Evolutionary conservation across 1,140 invertebrate species (phyloP), one percentile per base, ranked within the genome.

Genomic region (Arctopsyche grandis): DNA sequence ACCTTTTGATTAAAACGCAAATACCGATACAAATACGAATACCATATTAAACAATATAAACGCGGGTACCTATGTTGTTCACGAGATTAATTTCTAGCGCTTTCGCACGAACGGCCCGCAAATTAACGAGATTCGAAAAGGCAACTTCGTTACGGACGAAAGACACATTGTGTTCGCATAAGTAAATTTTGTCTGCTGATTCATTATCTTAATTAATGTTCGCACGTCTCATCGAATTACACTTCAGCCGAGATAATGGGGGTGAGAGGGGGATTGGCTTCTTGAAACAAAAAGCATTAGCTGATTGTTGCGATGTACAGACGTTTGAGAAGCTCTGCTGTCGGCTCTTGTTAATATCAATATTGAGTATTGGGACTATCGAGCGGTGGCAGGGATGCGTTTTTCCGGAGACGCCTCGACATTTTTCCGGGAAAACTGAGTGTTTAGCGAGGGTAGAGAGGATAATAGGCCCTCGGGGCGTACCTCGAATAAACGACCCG

Each of bases 381-480:
- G 63, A 66, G 21, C 24, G 63, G 24, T 38, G 29, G n/a, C n/a
- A n/a, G n/a, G 5, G 24, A 66, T 21, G 63, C 63, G 24, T 66
- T 38, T 38, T 38, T 7, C 1, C 29, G 29, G 12, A 52, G 16
- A 52, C 24, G 14, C 69, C 26, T 38, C 12, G 5, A 4, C 38
- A 26, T 52, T 60, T 60, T 60, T 60, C 58, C 48, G 14, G 48
- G 48, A 24, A 29, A 52, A 66, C 22, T 9, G 46, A 58, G 74
- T 76, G 74, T 76, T 76, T 63, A 76, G 74, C 19, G 22, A 76
- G 56, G 56, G 43, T 74, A 38, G 74, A 29, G 56, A 19, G 70
- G 78, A 78, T 82, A 82, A 82, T 82, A 76, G 81, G 81, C 73
- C 81, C 81, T 69, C 46, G 19, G 81, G 78, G 81, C 71, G 81